Conservation (phyloP, 2,888 invertebrate genomes). For the Hypercompe scribonia region DNA sequence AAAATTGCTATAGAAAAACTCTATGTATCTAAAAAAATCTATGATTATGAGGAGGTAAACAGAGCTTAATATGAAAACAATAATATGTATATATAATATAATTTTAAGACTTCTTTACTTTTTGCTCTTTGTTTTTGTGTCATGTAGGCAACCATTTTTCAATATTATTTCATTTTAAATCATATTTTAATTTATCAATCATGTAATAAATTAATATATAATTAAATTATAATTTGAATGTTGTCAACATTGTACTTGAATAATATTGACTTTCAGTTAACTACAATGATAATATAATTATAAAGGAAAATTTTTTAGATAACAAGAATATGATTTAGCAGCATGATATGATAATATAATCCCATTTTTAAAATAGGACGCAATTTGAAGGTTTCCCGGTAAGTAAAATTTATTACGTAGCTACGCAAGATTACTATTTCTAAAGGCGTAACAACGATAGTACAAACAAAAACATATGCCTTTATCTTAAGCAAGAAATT, state of each 20-base stretch:
- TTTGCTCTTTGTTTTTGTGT: not conserved
- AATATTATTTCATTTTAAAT: not conserved
- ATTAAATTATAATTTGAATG: not conserved
- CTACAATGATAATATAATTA: not conserved
- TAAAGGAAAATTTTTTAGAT: not conserved
- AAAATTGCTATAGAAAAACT: no score
- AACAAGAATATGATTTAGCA: not conserved
- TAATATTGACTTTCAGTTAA: slow-evolving; percentile 7
- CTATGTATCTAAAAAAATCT: no score
- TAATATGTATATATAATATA: not conserved
- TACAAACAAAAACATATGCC: slow-evolving; percentile 15
- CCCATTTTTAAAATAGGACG: not conserved
- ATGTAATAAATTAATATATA: not conserved
- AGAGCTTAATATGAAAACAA: no score
- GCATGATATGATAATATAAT: not conserved
- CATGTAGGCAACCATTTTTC: not conserved
- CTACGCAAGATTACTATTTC: not conserved
- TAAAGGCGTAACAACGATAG: slow-evolving; percentile 17
- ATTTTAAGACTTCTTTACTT: not conserved
- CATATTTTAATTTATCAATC: not conserved
- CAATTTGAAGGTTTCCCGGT: not conserved
- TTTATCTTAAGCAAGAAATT: not conserved
- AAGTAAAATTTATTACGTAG: slow-evolving; percentile 24
- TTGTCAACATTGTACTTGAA: not conserved
- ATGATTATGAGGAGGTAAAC: no score